Percentiles rank a stretch among this genome's conserved stretches.
Evolutionary conservation across 1,140 invertebrate species (phyloP).

Genomic region (Hyles euphorbiae): DNA sequence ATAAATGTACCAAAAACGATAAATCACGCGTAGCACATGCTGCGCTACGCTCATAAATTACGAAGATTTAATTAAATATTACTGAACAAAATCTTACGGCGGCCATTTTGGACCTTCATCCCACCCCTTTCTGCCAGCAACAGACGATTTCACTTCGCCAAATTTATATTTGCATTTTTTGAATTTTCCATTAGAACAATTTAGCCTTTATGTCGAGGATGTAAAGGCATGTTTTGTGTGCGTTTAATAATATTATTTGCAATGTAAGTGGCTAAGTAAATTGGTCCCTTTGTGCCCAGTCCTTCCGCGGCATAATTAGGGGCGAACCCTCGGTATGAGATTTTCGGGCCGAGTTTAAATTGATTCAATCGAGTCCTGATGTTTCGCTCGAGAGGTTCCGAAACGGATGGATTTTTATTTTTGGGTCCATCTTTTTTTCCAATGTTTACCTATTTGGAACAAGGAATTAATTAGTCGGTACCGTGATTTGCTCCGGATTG

Average conservation of each 20-base stretch:
- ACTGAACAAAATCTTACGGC: constrained; percentile 70
- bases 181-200: constrained; percentile 11
- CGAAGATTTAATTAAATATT: constrained; percentile 72
- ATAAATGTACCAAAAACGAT: constrained; percentile 45
- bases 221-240: too few relatives aligned
- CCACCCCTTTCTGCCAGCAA: constrained; percentile 49
- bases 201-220: too few relatives aligned
- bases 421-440: constrained; percentile 16
- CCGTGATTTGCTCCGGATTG: neutral
- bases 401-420: constrained; percentile 35
- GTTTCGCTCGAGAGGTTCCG: constrained; percentile 55
- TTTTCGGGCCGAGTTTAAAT: constrained; percentile 65
- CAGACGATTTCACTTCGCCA: constrained; percentile 67
- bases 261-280: constrained; percentile 14
- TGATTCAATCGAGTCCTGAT: constrained; percentile 69
- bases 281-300: constrained; percentile 55
- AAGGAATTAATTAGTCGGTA: constrained; percentile 47
- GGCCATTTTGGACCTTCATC: constrained; percentile 68
- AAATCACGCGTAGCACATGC: constrained; percentile 58
- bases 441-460: constrained; percentile 35
- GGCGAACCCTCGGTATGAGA: constrained; percentile 66
- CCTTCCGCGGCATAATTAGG: constrained; percentile 72
- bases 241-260: neutral
- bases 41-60: constrained; percentile 62
- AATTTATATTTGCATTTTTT: constrained; percentile 28